Percentiles rank a stretch among this genome's conserved stretches.
Evolutionary conservation across 2,113 vertebrate species (phyloP).

Genomic region (Lophura nycthemera): DNA sequence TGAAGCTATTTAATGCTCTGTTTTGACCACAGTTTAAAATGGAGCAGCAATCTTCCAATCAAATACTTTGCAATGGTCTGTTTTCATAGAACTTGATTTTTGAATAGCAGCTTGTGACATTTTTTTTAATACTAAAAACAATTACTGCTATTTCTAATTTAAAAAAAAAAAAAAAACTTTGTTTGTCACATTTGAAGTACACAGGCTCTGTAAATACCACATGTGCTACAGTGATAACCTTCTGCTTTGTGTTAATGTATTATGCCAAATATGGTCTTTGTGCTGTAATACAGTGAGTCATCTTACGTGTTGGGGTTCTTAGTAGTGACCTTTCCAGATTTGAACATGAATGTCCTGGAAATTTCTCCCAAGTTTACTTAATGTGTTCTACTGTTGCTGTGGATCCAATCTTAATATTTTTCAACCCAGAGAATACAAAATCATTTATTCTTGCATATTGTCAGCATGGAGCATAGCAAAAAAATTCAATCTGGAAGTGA

Average conservation of each 20-base stretch:
- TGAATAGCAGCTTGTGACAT: neutral
- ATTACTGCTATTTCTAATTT: neutral
- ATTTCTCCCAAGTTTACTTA: neutral
- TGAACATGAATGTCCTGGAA: neutral
- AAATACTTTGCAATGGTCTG: neutral
- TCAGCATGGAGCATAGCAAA: neutral
- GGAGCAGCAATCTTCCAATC: neutral
- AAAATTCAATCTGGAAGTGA: neutral
- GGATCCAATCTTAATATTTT: neutral
- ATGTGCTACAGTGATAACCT: constrained; percentile 3
- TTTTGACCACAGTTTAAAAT: neutral
- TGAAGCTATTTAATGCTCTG: neutral
- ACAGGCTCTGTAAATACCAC: neutral
- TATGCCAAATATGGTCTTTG: neutral
- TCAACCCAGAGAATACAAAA: neutral
- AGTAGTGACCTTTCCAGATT: neutral
- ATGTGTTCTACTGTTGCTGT: neutral
- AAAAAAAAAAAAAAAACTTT: rapidly evolving
- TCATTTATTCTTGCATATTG: neutral
- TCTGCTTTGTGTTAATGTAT: neutral
- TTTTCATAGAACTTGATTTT: neutral
- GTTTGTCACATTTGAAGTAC: neutral
- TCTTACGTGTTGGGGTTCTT: neutral
- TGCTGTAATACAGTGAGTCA: neutral
- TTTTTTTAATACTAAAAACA: neutral